These are phyloP conservation scores for Egretta garzetta DNA, from an alignment of 2,113 vertebrate genomes.

Conservation along the genomic window DNA sequence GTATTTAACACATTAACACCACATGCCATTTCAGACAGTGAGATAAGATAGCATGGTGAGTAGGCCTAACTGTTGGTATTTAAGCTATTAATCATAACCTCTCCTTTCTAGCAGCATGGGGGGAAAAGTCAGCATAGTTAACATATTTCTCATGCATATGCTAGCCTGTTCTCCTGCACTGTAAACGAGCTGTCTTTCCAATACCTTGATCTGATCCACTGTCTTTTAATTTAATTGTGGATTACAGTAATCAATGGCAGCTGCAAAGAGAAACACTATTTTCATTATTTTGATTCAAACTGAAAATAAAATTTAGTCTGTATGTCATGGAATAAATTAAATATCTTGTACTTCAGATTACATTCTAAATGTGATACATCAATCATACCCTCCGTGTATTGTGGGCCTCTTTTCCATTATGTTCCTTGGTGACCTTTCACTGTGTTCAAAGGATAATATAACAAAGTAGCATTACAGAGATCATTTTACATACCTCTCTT, in stretches of 20 bases:
- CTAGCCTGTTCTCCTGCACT: background rate
- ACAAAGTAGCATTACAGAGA: background rate
- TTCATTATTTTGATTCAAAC: slow-evolving; percentile 10
- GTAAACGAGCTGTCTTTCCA: background rate
- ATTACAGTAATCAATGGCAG: slow-evolving; percentile 18
- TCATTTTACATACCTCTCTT: background rate
- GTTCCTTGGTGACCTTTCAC: slow-evolving; percentile 25
- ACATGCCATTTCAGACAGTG: slow-evolving; percentile 33
- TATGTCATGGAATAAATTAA: slow-evolving; percentile 33
- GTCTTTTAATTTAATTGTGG: slow-evolving; percentile 35
- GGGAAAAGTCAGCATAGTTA: slow-evolving; percentile 19
- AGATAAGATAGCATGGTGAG: slow-evolving; percentile 43
- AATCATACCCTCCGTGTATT: background rate
- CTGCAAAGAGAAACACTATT: slow-evolving; percentile 17
- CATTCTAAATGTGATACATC: background rate
- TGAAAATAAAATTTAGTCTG: slow-evolving; percentile 29
- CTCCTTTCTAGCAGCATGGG: slow-evolving; percentile 5
- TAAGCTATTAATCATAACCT: slow-evolving; percentile 51
- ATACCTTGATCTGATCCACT: background rate
- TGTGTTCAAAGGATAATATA: slow-evolving; percentile 19
- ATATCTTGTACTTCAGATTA: slow-evolving; percentile 16
- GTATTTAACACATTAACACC: slow-evolving; percentile 59
- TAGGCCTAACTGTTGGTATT: slow-evolving; percentile 16
- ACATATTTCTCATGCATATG: slow-evolving; percentile 24
- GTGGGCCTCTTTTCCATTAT: slow-evolving; percentile 11